Conservation (phyloP, 37 sponge, comb jelly and placozoan genomes). For the Lycopodina hypogea region DNA sequence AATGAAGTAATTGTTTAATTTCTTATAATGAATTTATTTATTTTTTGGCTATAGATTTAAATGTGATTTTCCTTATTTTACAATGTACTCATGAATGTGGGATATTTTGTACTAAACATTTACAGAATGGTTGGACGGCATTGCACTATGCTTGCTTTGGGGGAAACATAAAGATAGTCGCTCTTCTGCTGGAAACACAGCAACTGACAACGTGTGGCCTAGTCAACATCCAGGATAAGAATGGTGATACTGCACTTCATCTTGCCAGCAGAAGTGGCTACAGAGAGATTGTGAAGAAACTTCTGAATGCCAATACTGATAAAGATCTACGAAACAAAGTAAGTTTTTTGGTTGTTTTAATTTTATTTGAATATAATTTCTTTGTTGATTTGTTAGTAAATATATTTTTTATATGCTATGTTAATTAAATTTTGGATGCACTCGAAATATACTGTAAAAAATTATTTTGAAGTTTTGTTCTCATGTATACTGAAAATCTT, state of each 20-base stretch:
- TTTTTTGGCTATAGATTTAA: background rate
- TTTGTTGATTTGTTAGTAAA: too few relatives aligned
- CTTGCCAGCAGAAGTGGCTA: slow-evolving; percentile 19
- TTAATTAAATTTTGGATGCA: too few relatives aligned
- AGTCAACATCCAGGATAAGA: background rate
- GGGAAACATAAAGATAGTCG: background rate
- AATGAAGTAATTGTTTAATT: background rate
- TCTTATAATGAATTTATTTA: background rate
- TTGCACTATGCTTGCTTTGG: slow-evolving; percentile 45
- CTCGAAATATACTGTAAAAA: too few relatives aligned
- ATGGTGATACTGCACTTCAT: slow-evolving; percentile 63
- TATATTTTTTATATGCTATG: too few relatives aligned
- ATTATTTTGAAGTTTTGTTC: too few relatives aligned
- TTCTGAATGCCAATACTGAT: slow-evolving; percentile 15
- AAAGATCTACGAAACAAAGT: slow-evolving; percentile 1
- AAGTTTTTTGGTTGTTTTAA: background rate
- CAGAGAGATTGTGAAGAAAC: slow-evolving; percentile 14
- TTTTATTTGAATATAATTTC: background rate
- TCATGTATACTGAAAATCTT: too few relatives aligned
- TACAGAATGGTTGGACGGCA: slow-evolving; percentile 36
- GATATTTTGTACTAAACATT: background rate
- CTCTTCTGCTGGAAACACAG: slow-evolving; percentile 17
- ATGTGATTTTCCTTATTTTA: background rate
- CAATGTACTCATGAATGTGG: background rate
- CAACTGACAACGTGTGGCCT: background rate